Percentiles rank a stretch among this genome's conserved stretches.
Evolutionary conservation across 2,113 vertebrate genomes (phyloP).

Genomic region (Athene noctua): DNA sequence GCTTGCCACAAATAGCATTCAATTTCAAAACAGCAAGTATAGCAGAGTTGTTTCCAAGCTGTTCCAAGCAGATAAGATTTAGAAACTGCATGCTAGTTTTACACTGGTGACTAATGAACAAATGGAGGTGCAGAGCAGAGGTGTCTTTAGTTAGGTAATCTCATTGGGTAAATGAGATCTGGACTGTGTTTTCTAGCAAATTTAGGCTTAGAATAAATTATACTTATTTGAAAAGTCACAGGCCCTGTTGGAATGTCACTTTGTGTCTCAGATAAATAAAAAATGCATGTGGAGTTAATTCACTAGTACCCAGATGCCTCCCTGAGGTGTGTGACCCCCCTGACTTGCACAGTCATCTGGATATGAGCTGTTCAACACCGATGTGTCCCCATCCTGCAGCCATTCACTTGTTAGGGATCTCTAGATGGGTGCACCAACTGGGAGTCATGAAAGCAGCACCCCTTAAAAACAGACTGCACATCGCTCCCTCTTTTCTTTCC

Average conservation of each 20-base stretch:
- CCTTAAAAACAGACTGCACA: background rate
- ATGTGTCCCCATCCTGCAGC: background rate
- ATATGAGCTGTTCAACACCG: background rate
- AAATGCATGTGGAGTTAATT: background rate
- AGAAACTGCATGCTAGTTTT: background rate
- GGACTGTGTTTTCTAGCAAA: background rate
- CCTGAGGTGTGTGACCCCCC: background rate
- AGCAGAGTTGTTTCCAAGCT: constrained; percentile 17
- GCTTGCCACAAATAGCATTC: background rate
- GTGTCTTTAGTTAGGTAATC: background rate
- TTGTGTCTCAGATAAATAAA: background rate
- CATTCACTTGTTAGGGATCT: background rate
- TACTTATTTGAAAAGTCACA: background rate
- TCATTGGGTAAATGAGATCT: background rate
- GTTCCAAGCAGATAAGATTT: constrained; percentile 16
- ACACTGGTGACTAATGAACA: background rate
- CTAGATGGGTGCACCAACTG: background rate
- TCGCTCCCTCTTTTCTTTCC: background rate
- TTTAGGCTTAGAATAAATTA: background rate
- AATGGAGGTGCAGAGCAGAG: background rate
- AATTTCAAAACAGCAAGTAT: background rate
- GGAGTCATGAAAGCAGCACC: background rate
- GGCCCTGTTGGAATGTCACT: background rate
- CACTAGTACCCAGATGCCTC: background rate
- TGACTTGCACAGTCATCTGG: background rate